Conservation (phyloP, 2,113 vertebrate species). For the Bucco capensis region DNA sequence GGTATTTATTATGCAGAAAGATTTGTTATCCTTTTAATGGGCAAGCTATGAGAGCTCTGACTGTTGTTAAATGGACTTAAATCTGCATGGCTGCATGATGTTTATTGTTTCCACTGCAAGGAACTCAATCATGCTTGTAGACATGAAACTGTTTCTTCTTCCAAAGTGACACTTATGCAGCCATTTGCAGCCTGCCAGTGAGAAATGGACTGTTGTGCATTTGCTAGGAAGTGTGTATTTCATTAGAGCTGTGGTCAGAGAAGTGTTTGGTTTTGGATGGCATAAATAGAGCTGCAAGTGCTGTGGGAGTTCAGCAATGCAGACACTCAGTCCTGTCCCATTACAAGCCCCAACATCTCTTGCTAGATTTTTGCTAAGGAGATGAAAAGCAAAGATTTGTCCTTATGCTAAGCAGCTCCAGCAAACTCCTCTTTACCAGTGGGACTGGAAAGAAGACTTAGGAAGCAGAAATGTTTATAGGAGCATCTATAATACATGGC, state of each 20-base stretch:
- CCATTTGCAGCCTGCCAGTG: background rate
- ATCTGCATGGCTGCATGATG: rapidly evolving
- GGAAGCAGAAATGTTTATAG: background rate
- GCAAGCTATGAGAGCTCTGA: background rate
- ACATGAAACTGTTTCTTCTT: background rate
- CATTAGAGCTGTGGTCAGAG: background rate
- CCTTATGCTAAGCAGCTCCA: background rate
- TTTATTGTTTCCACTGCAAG: background rate
- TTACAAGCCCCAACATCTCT: background rate
- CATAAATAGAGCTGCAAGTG: background rate
- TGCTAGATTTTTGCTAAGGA: background rate
- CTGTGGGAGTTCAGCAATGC: background rate
- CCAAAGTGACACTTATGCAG: background rate
- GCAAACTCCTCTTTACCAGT: background rate
- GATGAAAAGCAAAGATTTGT: background rate
- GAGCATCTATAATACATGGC: background rate
- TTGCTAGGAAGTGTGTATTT: background rate
- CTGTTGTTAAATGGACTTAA: background rate
- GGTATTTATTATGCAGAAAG: background rate
- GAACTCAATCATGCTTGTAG: background rate
- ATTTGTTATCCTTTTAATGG: background rate
- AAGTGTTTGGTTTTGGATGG: background rate
- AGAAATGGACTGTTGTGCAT: background rate
- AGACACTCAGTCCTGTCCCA: background rate
- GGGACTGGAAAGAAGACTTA: background rate